Base-by-base conservation (phyloP, 1,140 invertebrate species). In the Macrotrachela quadricornifera region DNA sequence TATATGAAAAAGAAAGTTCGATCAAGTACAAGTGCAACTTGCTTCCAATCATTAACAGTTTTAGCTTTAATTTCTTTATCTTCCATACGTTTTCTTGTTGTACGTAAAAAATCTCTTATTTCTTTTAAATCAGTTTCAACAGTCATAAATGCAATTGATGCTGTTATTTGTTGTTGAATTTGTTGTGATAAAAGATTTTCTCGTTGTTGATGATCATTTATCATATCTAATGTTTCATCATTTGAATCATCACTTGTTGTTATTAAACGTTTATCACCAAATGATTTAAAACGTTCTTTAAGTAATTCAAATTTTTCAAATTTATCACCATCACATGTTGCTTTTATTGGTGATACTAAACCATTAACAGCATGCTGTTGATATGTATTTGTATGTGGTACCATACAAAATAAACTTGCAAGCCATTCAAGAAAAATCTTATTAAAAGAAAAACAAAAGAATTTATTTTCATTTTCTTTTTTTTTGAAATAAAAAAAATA, bases 1-100 rank as follows among this genome's bases (percentile, higher is more conserved):
- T 70, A 70, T 0, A 63, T 21, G 51, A 64, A 63, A 60, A 70
- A 70, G 47, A 70, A 67, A 10, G 68, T 51, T 42, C 68, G 55
- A 54, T 70, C 68, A 11, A 70, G 51, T 13, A 67, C 64, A 1
- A 68, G 56, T 10, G 66, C 67, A 14, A 69, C 63, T 6, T 62
- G 55, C 49, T 64, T 60, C 68, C 68, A 70, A 51, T 56, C 54
- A 57, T 54, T 68, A 62, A 17, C 67, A 61, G 45, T 48, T 46
- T 37, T 65, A 56, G 18, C 13, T 49, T 54, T 54, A n/a, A 40
- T 46, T 37, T 54, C 53, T 8, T 44, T 48, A 43, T 49, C 46
- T 43, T 54, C 53, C 15, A 54, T 17, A 37, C 46, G 46, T 17
- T 54, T 54, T 6, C 53, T 38, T 12, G 53, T 54, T 12, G 43